Base-by-base conservation (phyloP, 2,113 vertebrate genomes). In the Bolborhynchus lineola region DNA sequence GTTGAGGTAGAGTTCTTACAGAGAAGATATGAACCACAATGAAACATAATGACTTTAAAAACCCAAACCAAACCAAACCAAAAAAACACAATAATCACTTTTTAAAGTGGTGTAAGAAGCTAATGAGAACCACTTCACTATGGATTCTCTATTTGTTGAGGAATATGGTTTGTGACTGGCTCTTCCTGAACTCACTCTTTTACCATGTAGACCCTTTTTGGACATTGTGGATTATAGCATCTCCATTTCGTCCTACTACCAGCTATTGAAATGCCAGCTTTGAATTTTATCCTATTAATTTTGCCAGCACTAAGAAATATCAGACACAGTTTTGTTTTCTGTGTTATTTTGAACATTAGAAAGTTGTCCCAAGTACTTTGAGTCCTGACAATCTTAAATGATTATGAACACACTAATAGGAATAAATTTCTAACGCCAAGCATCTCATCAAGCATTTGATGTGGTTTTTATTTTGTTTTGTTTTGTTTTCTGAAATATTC, bases 61-160 rank as follows among this genome's bases (percentile, higher is more conserved):
- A 12, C 37, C 4, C 3, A 12, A 12, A 42, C 4, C 3, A 12
- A 53, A 13, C 4, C 33, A 13, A 35, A 16, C 5, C 10, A 9
- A 41, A 44, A 52, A 41, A 1, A 0, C 33, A 10, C 13, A 82
- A 37, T 63, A 88, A 71, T 49, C 0, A 82, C 31, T 17, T 90
- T 53, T 78, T 42, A 16, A 79, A 88, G 13, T 64, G 24, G n/a
- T 71, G 14, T 24, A 60, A 52, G 63, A 88, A 76, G 65, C 7
- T 52, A 65, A 86, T 47, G 24, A 81, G 14, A 74, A 63, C 1
- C 1, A 81, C 28, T 92, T 70, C 41, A 81, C 28, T 10, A n/a
- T 20, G 20, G 41, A 67, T 67, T 69, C 7, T 41, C 57, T 67
- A 46, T 46, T 86, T 13, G 1, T 3, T 90, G 41, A 33, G 35